Conservation (phyloP, 1,140 invertebrate species). For the Drosophila chauvacae region DNA sequence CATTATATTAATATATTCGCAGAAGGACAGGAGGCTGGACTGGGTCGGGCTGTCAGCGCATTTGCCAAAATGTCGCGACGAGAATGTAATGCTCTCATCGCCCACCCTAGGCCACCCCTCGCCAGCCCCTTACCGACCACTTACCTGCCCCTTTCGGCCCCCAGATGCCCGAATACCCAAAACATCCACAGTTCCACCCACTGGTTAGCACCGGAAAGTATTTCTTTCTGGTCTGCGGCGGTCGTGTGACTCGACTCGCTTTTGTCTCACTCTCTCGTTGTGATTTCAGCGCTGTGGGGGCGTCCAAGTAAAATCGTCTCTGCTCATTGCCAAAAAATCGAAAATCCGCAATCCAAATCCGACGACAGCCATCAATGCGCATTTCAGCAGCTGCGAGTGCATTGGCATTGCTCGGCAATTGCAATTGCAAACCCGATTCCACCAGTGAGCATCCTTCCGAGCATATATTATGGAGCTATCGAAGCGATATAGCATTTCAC, state of each 20-base stretch:
- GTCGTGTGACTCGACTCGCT: conserved; percentile 61
- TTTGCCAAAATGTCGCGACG: conserved; percentile 41
- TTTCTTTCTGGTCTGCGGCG: conserved; percentile 41
- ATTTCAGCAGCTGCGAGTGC: conserved; percentile 34
- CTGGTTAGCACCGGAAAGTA: conserved; percentile 49
- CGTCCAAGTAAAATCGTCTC: conserved; percentile 46
- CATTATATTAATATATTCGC: conserved; percentile 54
- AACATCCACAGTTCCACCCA: conserved; percentile 22
- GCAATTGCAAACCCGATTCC: conserved; percentile 23
- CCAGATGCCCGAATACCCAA: not conserved
- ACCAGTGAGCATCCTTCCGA: conserved; percentile 30
- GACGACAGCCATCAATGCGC: conserved; percentile 35
- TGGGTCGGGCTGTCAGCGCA: conserved; percentile 42
- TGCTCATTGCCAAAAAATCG: conserved; percentile 46
- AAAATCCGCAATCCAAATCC: conserved; percentile 32
- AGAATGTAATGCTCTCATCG: conserved; percentile 49
- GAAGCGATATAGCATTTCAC: conserved; percentile 33
- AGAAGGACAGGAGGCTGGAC: conserved; percentile 51
- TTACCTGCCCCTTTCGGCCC: conserved; percentile 18
- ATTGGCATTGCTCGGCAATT: conserved; percentile 42
- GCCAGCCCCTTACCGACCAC: conserved; percentile 7
- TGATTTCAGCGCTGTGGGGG: conserved; percentile 17
- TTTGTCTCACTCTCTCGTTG: conserved; percentile 46
- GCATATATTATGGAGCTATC: conserved; percentile 36
- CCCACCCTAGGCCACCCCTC: conserved; percentile 11